Evolutionary conservation across 1,140 invertebrate genomes (phyloP).

Genomic region (Diachasma alloeum): DNA sequence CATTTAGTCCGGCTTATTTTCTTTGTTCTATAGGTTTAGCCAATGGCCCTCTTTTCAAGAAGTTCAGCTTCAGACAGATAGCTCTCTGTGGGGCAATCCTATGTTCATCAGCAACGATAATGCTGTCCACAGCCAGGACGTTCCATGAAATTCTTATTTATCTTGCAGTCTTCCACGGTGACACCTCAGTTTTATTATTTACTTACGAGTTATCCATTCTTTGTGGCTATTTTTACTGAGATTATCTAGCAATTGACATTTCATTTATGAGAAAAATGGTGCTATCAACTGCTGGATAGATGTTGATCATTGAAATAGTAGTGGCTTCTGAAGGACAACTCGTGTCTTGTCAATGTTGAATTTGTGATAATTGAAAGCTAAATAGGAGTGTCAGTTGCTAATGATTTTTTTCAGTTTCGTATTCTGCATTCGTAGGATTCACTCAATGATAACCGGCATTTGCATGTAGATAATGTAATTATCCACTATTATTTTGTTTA

Average conservation of each 20-base stretch:
- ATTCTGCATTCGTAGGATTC: background rate
- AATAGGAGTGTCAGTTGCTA: background rate
- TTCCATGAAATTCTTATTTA: conserved; percentile 64
- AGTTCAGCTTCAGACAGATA: conserved; percentile 72
- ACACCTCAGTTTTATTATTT: background rate
- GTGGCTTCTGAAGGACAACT: background rate
- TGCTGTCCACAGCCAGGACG: conserved; percentile 63
- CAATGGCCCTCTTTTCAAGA: conserved; percentile 73
- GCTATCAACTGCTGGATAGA: background rate
- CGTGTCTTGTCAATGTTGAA: background rate
- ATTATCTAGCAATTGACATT: background rate
- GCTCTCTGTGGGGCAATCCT: conserved; percentile 68
- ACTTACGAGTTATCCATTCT: background rate
- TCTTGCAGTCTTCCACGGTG: conserved; percentile 60
- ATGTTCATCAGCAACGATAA: conserved; percentile 39
- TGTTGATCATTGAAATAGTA: background rate
- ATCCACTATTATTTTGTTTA: too few species aligned
- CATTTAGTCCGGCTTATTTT: background rate
- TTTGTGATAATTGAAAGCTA: background rate
- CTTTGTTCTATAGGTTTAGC: conserved; percentile 66
- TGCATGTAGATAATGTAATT: too few species aligned
- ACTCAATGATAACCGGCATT: background rate
- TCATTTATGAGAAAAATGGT: background rate
- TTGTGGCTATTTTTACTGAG: background rate
- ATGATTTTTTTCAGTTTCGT: background rate